Evolutionary conservation across 2,797 vertebrate genomes (phyloP).

Genomic region (Coregonus sp.): DNA sequence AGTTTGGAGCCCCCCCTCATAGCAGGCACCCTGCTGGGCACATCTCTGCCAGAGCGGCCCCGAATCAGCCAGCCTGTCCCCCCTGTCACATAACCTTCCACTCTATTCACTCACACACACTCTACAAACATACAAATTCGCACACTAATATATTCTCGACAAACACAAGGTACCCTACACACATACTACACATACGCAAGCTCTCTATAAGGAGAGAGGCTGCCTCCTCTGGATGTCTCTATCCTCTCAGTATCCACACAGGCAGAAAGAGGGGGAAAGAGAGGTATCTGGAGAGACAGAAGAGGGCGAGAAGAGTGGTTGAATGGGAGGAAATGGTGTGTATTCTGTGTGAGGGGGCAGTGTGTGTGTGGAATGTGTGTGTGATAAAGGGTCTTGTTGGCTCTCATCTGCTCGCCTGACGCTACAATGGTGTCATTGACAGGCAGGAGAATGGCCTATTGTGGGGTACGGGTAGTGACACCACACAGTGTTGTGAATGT

Average conservation of each 20-base stretch:
- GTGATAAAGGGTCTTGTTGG: slow-evolving; percentile 91
- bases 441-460: slow-evolving; percentile 92
- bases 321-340: not conserved
- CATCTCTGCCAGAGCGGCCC: slow-evolving; percentile 64
- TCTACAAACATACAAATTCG: not conserved
- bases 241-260: slow-evolving; percentile 35
- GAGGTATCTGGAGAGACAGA: not conserved
- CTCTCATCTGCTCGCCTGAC: slow-evolving; percentile 78
- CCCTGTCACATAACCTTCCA: slow-evolving; percentile 17
- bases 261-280: not conserved
- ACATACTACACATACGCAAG: slow-evolving; percentile 28
- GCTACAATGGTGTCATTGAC: slow-evolving; percentile 95
- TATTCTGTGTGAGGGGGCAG: slow-evolving; percentile 50
- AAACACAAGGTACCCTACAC: slow-evolving; percentile 16
- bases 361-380: slow-evolving; percentile 88
- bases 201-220: slow-evolving; percentile 16
- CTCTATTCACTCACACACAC: slow-evolving; percentile 7
- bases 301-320: slow-evolving; percentile 2
- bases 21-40: slow-evolving; percentile 68
- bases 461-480: slow-evolving; percentile 82
- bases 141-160: slow-evolving; percentile 7
- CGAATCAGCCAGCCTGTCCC: slow-evolving; percentile 57
- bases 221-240: slow-evolving; percentile 46
- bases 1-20: slow-evolving; percentile 64
- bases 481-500: slow-evolving; percentile 97